phyloP scores from a whole-genome alignment of 2,113 vertebrate genomes.

The Struthidea cinerea region DNA sequence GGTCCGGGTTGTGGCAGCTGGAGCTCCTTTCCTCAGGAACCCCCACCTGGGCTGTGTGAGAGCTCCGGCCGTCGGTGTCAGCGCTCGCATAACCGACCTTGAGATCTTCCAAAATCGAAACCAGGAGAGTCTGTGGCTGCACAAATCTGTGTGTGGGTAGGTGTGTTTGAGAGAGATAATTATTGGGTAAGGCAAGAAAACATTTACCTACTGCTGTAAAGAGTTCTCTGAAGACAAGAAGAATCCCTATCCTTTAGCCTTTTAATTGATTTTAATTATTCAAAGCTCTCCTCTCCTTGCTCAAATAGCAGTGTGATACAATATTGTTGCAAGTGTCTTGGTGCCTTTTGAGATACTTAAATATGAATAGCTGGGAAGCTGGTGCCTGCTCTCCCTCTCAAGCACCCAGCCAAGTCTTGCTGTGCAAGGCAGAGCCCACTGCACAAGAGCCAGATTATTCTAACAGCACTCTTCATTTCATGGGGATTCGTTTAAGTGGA shows the following conservation, averaged over 20 bases:
- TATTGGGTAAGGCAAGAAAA: slow-evolving; percentile 49
- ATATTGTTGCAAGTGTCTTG: slow-evolving; percentile 28
- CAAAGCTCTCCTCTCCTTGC: slow-evolving; percentile 47
- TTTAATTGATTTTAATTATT: slow-evolving; percentile 73
- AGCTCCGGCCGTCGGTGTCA: fast-evolving
- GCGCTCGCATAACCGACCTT: neutral
- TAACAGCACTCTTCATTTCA: slow-evolving; percentile 48
- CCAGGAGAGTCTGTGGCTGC: neutral
- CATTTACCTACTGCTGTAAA: slow-evolving; percentile 33
- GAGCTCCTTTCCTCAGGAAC: neutral
- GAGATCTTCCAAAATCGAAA: neutral
- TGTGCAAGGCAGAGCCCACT: neutral
- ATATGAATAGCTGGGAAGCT: slow-evolving; percentile 37
- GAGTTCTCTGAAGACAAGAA: slow-evolving; percentile 56
- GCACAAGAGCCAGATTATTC: slow-evolving; percentile 34
- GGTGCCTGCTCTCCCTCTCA: neutral
- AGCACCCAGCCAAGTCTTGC: neutral
- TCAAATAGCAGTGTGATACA: slow-evolving; percentile 49
- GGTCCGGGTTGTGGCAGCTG: neutral
- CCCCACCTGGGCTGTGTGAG: neutral
- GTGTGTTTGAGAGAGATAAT: slow-evolving; percentile 25
- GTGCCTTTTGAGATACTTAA: slow-evolving; percentile 43
- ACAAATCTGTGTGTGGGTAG: neutral
- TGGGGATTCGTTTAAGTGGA: slow-evolving; percentile 55
- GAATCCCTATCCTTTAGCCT: slow-evolving; percentile 47